These are phyloP conservation scores for Simalia tracyae DNA, from an alignment of 2,797 vertebrate species.

Conservation along the genomic window DNA sequence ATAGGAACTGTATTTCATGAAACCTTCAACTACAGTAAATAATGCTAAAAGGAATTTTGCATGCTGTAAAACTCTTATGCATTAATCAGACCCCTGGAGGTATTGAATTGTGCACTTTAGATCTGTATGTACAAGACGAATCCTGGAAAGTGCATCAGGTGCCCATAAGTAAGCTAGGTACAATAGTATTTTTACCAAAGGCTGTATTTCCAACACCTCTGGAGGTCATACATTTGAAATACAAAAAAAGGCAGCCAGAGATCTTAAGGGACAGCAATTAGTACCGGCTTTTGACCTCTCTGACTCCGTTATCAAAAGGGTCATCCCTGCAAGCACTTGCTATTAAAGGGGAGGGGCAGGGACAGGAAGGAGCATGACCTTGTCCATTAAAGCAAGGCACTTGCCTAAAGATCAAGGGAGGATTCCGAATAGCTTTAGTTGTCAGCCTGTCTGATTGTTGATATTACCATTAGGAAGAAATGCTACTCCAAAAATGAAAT, in stretches of 20 bases:
- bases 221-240: background rate
- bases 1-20: background rate
- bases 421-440: constrained; percentile 30
- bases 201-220: background rate
- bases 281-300: background rate
- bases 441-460: constrained; percentile 25
- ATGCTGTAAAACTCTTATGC: background rate
- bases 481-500: background rate
- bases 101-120: background rate
- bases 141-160: background rate
- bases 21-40: background rate
- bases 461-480: constrained; percentile 26
- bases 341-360: constrained; percentile 20
- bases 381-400: constrained; percentile 23
- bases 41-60: background rate
- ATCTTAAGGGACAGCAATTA: background rate
- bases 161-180: background rate
- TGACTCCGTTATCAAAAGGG: background rate
- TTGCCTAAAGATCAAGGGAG: constrained; percentile 30
- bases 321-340: background rate
- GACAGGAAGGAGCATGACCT: constrained; percentile 2
- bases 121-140: background rate
- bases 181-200: background rate
- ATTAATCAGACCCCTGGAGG: background rate
- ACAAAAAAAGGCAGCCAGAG: background rate